These are phyloP conservation scores for Drosophila ustulata DNA, from an alignment of 2,888 invertebrate species.

Conservation along the genomic window DNA sequence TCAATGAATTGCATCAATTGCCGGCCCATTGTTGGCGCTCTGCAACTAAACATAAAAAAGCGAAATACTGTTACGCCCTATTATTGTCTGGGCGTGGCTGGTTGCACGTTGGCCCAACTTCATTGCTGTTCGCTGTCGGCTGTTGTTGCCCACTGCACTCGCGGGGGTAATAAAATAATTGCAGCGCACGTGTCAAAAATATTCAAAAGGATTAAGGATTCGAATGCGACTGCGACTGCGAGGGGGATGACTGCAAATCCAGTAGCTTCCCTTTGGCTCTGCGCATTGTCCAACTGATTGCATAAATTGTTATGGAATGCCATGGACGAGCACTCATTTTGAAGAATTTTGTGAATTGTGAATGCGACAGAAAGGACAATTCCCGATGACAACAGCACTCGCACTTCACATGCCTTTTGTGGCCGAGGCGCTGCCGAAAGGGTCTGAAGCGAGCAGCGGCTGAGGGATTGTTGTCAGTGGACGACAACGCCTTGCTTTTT, in stretches of 20 bases:
- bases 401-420: conserved; percentile 30
- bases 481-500: conserved; percentile 38
- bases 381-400: conserved; percentile 15
- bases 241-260: conserved; percentile 34
- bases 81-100: conserved; percentile 55
- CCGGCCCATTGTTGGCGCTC: conserved; percentile 68
- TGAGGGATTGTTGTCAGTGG: conserved; percentile 38
- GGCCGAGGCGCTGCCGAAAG: conserved; percentile 1
- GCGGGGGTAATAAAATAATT: conserved; percentile 82
- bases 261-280: conserved; percentile 35
- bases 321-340: conserved; percentile 40
- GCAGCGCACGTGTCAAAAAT: conserved; percentile 83
- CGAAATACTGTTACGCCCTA: conserved; percentile 31
- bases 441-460: not conserved
- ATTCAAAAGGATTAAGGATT: conserved; percentile 78
- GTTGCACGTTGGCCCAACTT: conserved; percentile 41
- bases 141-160: conserved; percentile 50
- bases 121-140: conserved; percentile 27
- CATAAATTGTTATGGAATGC: conserved; percentile 78
- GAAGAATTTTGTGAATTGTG: conserved; percentile 26
- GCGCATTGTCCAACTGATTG: conserved; percentile 72
- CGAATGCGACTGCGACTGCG: not conserved
- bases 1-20: conserved; percentile 81
- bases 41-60: conserved; percentile 11
- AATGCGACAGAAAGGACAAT: conserved; percentile 37